A percentile compares a stretch with the other conserved stretches of the same genome.
Evolutionary conservation across 2,797 vertebrate genomes (phyloP).

Genomic region (Chrosomus eos): DNA sequence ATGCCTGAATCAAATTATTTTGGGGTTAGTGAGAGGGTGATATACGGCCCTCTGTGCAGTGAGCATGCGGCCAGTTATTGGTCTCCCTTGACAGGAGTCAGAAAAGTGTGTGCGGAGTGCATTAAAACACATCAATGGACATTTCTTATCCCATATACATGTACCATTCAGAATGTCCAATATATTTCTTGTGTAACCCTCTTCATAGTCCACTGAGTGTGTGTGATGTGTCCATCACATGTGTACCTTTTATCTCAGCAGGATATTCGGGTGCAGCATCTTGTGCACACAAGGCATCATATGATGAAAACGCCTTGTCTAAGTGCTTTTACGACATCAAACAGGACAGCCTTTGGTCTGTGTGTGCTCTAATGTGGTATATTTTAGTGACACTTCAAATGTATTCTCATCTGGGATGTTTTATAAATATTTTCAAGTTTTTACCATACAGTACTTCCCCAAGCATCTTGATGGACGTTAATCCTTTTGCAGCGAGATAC

Average conservation of each 20-base stretch:
- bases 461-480: not conserved
- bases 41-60: constrained; percentile 51
- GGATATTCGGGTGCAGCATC: constrained; percentile 12
- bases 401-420: not conserved
- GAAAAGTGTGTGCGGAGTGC: not conserved
- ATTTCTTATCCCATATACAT: not conserved
- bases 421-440: constrained; percentile 23
- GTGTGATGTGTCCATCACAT: constrained; percentile 45
- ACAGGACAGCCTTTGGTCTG: constrained; percentile 34
- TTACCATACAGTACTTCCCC: not conserved
- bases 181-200: not conserved
- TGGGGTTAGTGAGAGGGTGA: constrained; percentile 60
- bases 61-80: constrained; percentile 46
- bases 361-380: constrained; percentile 25
- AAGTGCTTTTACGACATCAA: constrained; percentile 16
- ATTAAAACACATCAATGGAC: constrained; percentile 6
- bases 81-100: constrained; percentile 49
- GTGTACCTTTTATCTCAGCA: constrained; percentile 58
- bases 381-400: constrained; percentile 31
- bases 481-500: not conserved
- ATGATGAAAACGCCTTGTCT: constrained; percentile 34
- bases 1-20: constrained; percentile 54
- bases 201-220: constrained; percentile 36
- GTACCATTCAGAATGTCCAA: not conserved
- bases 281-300: not conserved